Evolutionary conservation across 2,113 vertebrate species (phyloP), one percentile per base, ranked within the genome.

Genomic region (Toxotes chatareus): DNA sequence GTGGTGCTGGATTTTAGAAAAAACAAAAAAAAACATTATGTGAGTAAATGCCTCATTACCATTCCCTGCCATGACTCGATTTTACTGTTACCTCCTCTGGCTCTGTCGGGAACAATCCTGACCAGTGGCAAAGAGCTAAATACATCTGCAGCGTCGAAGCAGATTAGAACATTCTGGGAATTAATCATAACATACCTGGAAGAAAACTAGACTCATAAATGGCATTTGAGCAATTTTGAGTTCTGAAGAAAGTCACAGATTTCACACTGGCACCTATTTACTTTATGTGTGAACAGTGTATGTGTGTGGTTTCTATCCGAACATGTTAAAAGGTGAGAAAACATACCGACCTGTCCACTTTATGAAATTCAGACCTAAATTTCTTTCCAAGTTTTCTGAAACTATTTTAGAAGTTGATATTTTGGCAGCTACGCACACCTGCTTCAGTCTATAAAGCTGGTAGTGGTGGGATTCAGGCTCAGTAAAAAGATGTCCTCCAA

Each of bases 1-100:
- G n/a, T 55, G 83, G 7, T n/a, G 21, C 38, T 63, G 46, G 49
- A 63, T 64, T 73, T 55, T 23, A 56, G 10, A n/a, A 46, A 3
- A 17, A 23, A 17, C n/a, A 36, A 61, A 61, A n/a, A 42, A 61
- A 61, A 59, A 7, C 10, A 19, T 73, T 44, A 55, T 42, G 46
- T 19, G 53, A 23, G 44, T 64, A 83, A 83, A 85, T 76, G 72
- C 47, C 68, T 77, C 85, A 80, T 91, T 83, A 82, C 8, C 71
- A 83, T 90, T 78, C 51, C 11, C n/a, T 51, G 69, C 65, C n/a
- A 49, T 23, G 12, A 34, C n/a, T 14, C 51, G 0, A 51, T 79
- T 62, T 59, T 59, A 79, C 40, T 72, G 53, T 36, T 67, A 3
- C 64, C 44, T 68, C 76, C 73, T 77, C 63, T 73, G 87, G 81